Conservation (phyloP, 2,888 invertebrate species). For the Shargacucullia verbasci region DNA sequence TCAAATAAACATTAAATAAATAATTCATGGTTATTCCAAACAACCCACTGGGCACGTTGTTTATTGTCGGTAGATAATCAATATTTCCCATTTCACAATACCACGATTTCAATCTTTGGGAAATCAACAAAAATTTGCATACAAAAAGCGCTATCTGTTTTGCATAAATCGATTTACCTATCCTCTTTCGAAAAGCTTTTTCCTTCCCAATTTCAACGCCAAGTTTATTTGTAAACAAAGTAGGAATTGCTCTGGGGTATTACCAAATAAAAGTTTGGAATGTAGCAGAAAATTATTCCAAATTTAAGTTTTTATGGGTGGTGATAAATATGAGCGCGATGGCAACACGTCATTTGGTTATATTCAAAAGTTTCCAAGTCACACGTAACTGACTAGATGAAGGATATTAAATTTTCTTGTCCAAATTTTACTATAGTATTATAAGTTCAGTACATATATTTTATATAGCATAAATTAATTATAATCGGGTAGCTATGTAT, state of each 20-base stretch:
- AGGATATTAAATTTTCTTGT: conserved; percentile 22
- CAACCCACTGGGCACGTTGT: conserved; percentile 61
- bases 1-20: conserved; percentile 43
- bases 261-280: conserved; percentile 84
- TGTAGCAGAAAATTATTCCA: conserved; percentile 76
- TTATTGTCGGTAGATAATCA: conserved; percentile 75
- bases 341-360: conserved; percentile 55
- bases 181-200: conserved; percentile 86
- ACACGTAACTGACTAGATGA: conserved; percentile 18
- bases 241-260: conserved; percentile 86
- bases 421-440: conserved; percentile 16
- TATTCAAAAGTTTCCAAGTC: conserved; percentile 51
- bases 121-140: conserved; percentile 88
- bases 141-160: conserved; percentile 88
- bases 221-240: conserved; percentile 88
- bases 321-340: conserved; percentile 62
- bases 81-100: conserved; percentile 82
- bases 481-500: too few species aligned
- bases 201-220: conserved; percentile 85
- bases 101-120: conserved; percentile 86
- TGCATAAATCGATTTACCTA: conserved; percentile 88
- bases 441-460: background rate
- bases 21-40: conserved; percentile 57
- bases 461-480: background rate
- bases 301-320: conserved; percentile 66